A percentile compares a stretch with the other conserved stretches of the same genome.
These are phyloP conservation scores for Myripristis jacobus DNA, from an alignment of 2,797 vertebrate species.

Conservation along the genomic window DNA sequence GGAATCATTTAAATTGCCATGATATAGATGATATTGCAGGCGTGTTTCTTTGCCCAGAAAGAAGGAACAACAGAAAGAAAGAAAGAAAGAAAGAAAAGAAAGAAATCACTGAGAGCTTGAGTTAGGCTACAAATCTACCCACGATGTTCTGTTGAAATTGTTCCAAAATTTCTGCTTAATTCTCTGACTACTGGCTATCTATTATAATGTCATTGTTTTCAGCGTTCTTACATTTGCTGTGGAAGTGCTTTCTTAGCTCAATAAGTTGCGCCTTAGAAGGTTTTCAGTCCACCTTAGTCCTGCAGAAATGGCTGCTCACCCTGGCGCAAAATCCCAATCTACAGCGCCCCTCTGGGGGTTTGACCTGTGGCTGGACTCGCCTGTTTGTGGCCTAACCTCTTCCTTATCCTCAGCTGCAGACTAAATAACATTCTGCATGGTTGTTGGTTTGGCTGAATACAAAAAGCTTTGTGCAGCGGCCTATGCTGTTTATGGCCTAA, in stretches of 20 bases:
- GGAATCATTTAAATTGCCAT: constrained; percentile 7
- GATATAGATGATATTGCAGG: background rate
- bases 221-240: constrained; percentile 33
- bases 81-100: background rate
- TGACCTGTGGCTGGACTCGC: constrained; percentile 61
- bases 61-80: background rate
- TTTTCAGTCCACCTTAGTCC: constrained; percentile 36
- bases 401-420: constrained; percentile 64
- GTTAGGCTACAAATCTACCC: background rate
- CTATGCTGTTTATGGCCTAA: constrained; percentile 70
- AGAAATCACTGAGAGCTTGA: background rate
- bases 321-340: constrained; percentile 66
- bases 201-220: constrained; percentile 32
- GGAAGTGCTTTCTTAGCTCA: constrained; percentile 31
- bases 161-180: background rate
- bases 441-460: constrained; percentile 60
- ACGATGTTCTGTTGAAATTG: background rate
- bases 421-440: constrained; percentile 69
- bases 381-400: constrained; percentile 55
- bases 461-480: constrained; percentile 69
- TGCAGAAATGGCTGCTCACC: constrained; percentile 60
- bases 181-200: background rate
- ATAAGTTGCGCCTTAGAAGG: constrained; percentile 36
- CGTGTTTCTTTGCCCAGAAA: background rate
- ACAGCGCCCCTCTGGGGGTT: constrained; percentile 35